Conservation (phyloP, 2,888 invertebrate genomes). For the Pogonocherus hispidulus region DNA sequence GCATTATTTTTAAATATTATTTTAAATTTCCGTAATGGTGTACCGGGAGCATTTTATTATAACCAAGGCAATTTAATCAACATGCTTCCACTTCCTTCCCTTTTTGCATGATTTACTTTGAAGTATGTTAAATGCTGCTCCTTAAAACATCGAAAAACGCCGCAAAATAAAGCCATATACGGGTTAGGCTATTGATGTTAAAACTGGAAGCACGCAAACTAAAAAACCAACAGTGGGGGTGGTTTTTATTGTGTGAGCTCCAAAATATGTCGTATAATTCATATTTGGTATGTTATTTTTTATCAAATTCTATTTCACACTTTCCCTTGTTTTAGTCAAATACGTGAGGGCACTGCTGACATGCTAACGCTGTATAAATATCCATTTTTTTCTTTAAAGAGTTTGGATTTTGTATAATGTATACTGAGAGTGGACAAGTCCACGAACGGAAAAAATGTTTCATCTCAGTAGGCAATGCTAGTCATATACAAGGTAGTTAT, state of each 20-base stretch:
- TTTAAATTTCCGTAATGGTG: no score
- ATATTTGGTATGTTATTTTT: background rate
- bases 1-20: no score
- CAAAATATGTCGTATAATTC: background rate
- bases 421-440: no score
- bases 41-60: background rate
- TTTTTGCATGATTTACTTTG: background rate
- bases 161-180: background rate
- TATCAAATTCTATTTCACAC: background rate
- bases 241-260: slow-evolving; percentile 11
- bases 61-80: background rate
- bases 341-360: no score
- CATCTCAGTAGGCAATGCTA: no score
- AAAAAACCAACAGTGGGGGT: background rate
- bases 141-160: background rate
- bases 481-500: no score
- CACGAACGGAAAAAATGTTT: no score
- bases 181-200: background rate
- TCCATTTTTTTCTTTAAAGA: no score
- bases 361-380: no score
- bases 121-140: background rate
- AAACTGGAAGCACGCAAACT: background rate
- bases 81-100: background rate
- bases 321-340: background rate
- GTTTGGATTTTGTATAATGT: no score